Evolutionary conservation across 2,888 invertebrate genomes (phyloP), one percentile per base, ranked within the genome.

Genomic region (Cataglyphis livida): DNA sequence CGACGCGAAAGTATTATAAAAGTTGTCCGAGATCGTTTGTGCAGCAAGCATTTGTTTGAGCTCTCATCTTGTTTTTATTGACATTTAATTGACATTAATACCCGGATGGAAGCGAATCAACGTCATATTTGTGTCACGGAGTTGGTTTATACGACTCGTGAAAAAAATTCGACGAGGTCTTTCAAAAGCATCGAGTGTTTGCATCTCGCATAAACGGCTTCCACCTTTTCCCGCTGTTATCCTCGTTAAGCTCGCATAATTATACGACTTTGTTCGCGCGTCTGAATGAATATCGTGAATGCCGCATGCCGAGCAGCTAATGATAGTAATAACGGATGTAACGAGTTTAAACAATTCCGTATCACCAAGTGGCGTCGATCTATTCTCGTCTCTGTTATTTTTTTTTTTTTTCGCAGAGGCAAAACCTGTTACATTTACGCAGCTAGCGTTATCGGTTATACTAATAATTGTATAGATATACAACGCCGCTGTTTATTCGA

Each of bases 191-290:
- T 85, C 76, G 73, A 83, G 73, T 57, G 70, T 85, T 83, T 73
- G 54, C 74, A 35, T 65, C 62, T 61, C 62, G 44, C 68, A 9
- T 48, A 15, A 15, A 64, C 9, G 21, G 18, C 2, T 57, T 32
- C 68, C 32, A 32, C 41, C 76, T 41, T 70, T 71, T 28, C 12
- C 18, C 12, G 32, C 28, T 28, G 10, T 62, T 78, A 59, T 75
- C 38, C 82, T 82, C 85, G 74, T 85, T 79, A 82, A 73, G 73
- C 78, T 82, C 66, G 73, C 64, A 62, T 82, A 85, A 85, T 85
- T 85, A 78, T 70, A 70, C 54, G 78, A 84, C 81, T 81, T 70
- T 61, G 74, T 64, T 76, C 64, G 68, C 64, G 75, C 57, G 57
- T 59, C 73, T 57, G 68, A 68, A 21, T 70, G 64, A 71, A 71